Percentiles rank a stretch among this genome's conserved stretches.
Evolutionary conservation across 2,113 vertebrate genomes (phyloP).

Genomic region (Enhydra lutris): DNA sequence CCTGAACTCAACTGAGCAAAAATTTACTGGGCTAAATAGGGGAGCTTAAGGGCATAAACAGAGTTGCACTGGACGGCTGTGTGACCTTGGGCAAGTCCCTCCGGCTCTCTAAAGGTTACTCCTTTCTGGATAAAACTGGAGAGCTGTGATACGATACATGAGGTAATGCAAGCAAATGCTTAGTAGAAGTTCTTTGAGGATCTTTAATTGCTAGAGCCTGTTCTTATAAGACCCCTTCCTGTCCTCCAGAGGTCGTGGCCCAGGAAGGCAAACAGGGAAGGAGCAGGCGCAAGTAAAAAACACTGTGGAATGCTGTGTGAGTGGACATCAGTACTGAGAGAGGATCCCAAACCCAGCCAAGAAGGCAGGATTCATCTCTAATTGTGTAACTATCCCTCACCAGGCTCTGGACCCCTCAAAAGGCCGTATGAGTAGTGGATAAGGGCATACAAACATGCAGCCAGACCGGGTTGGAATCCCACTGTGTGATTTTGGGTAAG

Average conservation of each 20-base stretch:
- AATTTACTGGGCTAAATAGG: neutral
- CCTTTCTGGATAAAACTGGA: neutral
- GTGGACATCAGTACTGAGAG: accelerated
- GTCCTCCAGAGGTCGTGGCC: neutral
- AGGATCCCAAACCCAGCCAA: neutral
- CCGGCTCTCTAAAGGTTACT: neutral
- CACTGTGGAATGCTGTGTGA: neutral
- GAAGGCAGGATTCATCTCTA: neutral
- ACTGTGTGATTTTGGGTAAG: neutral
- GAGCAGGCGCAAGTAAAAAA: neutral
- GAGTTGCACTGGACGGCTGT: neutral
- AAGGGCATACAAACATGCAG: neutral
- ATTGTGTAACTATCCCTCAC: neutral
- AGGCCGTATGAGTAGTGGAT: neutral
- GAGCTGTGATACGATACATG: neutral
- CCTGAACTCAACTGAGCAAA: neutral
- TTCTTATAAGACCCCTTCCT: neutral
- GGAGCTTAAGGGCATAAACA: neutral
- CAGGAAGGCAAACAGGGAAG: neutral
- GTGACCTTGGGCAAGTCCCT: neutral
- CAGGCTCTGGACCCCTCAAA: neutral
- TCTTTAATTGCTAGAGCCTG: neutral
- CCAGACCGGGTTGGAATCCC: neutral
- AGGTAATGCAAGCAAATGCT: neutral
- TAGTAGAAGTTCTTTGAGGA: neutral